Evolutionary conservation across 2,113 vertebrate genomes (phyloP).

Genomic region (Oncorhynchus masou): DNA sequence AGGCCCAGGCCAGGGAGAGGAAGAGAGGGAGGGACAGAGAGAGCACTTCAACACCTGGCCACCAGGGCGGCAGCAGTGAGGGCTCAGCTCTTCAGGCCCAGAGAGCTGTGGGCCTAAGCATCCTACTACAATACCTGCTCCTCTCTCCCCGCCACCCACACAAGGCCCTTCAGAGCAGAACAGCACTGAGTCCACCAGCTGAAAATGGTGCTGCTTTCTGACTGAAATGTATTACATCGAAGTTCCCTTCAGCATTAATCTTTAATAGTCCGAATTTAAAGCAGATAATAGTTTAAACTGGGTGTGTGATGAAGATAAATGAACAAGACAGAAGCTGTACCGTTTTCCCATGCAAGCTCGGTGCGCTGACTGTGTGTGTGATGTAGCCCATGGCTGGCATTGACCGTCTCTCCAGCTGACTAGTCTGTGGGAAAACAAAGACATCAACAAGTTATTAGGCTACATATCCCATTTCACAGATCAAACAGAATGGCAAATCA

Average conservation of each 20-base stretch:
- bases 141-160: not conserved
- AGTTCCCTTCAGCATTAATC: not conserved
- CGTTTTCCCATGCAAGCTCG: slow-evolving; percentile 96
- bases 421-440: slow-evolving; percentile 73
- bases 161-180: not conserved
- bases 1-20: slow-evolving; percentile 49
- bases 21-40: slow-evolving; percentile 68
- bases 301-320: not conserved
- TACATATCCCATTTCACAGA: slow-evolving; percentile 24
- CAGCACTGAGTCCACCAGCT: not conserved
- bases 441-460: slow-evolving; percentile 32
- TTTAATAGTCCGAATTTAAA: not conserved
- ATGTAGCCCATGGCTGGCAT: slow-evolving; percentile 96
- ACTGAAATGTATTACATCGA: not conserved
- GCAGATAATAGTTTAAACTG: not conserved
- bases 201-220: not conserved
- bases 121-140: not conserved
- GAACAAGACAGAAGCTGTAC: slow-evolving; percentile 68
- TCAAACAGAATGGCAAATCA: slow-evolving; percentile 62
- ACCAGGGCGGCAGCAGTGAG: slow-evolving; percentile 35
- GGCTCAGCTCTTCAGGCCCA: not conserved
- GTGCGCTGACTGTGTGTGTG: slow-evolving; percentile 97
- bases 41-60: slow-evolving; percentile 60
- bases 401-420: slow-evolving; percentile 86
- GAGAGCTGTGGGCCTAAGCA: not conserved